Evolutionary conservation across 1,140 invertebrate species (phyloP).

Genomic region (Andricus grossulariae): DNA sequence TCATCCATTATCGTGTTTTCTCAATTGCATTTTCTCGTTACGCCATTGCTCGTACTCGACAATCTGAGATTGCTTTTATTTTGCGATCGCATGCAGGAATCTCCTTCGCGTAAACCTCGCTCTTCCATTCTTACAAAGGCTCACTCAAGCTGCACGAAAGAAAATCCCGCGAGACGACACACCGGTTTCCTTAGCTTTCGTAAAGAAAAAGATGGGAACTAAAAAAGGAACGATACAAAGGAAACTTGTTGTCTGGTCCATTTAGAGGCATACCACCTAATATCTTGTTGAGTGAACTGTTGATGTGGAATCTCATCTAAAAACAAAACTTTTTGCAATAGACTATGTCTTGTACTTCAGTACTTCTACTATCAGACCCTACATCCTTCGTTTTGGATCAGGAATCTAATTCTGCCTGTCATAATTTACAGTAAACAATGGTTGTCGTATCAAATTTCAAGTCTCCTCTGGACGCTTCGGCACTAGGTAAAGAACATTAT

Average conservation of each 20-base stretch:
- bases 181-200: constrained; percentile 24
- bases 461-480: no score
- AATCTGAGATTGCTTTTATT: constrained; percentile 12
- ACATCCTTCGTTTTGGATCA: neutral
- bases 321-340: neutral
- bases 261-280: constrained; percentile 16
- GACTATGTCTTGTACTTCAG: neutral
- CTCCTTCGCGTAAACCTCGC: neutral
- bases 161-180: constrained; percentile 10
- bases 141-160: constrained; percentile 4
- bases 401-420: no score
- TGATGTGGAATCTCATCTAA: constrained; percentile 28
- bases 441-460: no score
- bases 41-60: neutral
- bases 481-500: no score
- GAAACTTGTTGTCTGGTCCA: neutral
- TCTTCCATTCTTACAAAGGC: neutral
- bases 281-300: constrained; percentile 27
- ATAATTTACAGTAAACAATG: no score
- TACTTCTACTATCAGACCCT: neutral
- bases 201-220: neutral
- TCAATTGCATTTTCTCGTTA: constrained; percentile 25
- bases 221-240: constrained; percentile 6
- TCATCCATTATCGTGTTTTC: constrained; percentile 16
- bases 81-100: constrained; percentile 10